These are phyloP conservation scores for Bursaphelenchus okinawaensis DNA, from an alignment of 2,888 invertebrate species.

Conservation along the genomic window DNA sequence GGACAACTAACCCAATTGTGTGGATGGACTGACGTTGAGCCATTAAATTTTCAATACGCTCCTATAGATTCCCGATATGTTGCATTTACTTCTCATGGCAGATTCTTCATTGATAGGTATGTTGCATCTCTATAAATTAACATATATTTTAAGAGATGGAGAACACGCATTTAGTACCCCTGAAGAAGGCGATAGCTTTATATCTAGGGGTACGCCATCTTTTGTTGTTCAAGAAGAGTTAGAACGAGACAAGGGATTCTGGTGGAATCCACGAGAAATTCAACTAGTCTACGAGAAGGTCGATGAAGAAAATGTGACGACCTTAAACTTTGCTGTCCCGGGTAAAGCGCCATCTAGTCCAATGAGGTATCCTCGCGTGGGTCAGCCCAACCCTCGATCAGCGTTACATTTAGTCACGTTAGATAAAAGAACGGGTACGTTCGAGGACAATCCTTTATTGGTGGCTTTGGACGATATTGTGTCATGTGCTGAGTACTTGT, in stretches of 20 bases:
- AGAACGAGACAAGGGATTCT: slow-evolving; percentile 87
- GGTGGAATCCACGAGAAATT: slow-evolving; percentile 81
- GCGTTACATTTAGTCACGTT: slow-evolving; percentile 33
- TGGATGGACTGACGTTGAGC: slow-evolving; percentile 22
- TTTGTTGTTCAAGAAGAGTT: slow-evolving; percentile 99
- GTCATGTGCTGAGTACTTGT: slow-evolving; percentile 90
- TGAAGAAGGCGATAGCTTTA: neutral
- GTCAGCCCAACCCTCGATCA: slow-evolving; percentile 35
- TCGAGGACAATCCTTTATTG: slow-evolving; percentile 29
- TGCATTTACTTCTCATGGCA: slow-evolving; percentile 28
- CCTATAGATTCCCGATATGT: slow-evolving; percentile 27
- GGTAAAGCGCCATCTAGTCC: slow-evolving; percentile 24
- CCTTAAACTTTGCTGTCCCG: slow-evolving; percentile 66
- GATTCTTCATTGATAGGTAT: slow-evolving; percentile 30
- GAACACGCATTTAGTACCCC: neutral
- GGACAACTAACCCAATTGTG: slow-evolving; percentile 20
- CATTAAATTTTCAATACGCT: slow-evolving; percentile 29
- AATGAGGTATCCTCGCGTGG: slow-evolving; percentile 25
- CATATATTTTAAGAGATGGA: neutral
- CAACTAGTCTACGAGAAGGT: slow-evolving; percentile 64
- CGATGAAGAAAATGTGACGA: slow-evolving; percentile 74
- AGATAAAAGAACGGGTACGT: slow-evolving; percentile 18
- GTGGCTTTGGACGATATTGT: slow-evolving; percentile 63
- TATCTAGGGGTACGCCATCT: slow-evolving; percentile 69
- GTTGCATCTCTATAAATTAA: slow-evolving; percentile 5